Evolutionary conservation across 64 coral and sea anemone genomes (phyloP).

Genomic region (Dendrophyllia cribrosa): DNA sequence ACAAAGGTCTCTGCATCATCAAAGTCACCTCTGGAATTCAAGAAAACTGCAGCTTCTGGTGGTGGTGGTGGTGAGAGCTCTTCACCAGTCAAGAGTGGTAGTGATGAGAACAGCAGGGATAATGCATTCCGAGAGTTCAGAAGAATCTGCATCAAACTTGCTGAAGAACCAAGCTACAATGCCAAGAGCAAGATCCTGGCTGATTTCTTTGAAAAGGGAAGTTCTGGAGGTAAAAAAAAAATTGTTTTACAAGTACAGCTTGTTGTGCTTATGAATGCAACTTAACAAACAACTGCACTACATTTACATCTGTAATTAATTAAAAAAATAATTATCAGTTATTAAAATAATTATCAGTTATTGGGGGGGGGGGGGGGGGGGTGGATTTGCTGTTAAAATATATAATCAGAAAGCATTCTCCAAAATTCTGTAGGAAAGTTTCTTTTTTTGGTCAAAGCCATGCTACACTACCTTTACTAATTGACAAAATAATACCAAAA

Average conservation of each 20-base stretch:
- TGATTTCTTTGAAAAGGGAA: constrained; percentile 73
- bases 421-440: too few relatives aligned
- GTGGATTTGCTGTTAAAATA: too few relatives aligned
- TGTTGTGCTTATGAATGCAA: not conserved
- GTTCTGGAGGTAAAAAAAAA: constrained; percentile 56
- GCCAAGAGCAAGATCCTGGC: constrained; percentile 84
- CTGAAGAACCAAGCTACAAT: constrained; percentile 96
- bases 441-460: too few relatives aligned
- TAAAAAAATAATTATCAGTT: too few relatives aligned
- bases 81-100: constrained; percentile 8
- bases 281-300: not conserved
- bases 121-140: constrained; percentile 88
- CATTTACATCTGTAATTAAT: too few relatives aligned
- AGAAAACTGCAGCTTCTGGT: not conserved
- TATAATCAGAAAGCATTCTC: too few relatives aligned
- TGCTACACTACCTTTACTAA: too few relatives aligned
- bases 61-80: not conserved
- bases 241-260: not conserved
- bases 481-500: too few relatives aligned
- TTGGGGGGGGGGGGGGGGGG: too few relatives aligned
- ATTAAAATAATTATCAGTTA: too few relatives aligned
- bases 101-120: constrained; percentile 54
- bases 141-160: constrained; percentile 79
- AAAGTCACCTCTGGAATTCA: not conserved
- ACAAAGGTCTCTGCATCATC: constrained; percentile 37